phyloP scores from a whole-genome alignment of 1,140 invertebrate species.

The Formica selysi region DNA sequence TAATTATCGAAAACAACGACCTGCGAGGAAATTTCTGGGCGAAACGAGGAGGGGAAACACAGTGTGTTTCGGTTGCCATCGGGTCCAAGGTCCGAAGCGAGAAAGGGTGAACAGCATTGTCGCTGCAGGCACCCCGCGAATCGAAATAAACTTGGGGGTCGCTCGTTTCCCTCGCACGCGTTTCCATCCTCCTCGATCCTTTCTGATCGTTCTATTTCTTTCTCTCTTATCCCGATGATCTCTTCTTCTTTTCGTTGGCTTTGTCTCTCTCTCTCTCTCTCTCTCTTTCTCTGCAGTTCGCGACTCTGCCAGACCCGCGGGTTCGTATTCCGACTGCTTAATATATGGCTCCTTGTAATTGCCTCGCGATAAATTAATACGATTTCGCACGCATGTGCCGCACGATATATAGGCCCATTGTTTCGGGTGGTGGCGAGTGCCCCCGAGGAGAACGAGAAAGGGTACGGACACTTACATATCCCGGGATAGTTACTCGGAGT shows the following conservation, averaged over 20 bases:
- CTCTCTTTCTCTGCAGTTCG: conserved; percentile 27
- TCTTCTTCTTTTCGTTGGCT: not conserved
- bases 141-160: conserved; percentile 67
- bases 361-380: conserved; percentile 83
- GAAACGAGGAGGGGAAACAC: not conserved
- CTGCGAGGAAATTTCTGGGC: not conserved
- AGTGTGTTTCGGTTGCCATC: not conserved
- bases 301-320: conserved; percentile 52
- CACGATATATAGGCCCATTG: conserved; percentile 83
- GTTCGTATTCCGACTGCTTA: conserved; percentile 70
- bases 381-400: conserved; percentile 84
- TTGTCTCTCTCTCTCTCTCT: not conserved
- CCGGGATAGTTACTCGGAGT: not conserved
- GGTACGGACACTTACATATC: conserved; percentile 42
- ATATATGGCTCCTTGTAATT: conserved; percentile 84
- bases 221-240: conserved; percentile 9
- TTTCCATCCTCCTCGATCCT: conserved; percentile 17
- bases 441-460: conserved; percentile 46
- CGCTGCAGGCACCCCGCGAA: conserved; percentile 70
- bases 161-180: not conserved
- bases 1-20: not conserved
- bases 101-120: conserved; percentile 38
- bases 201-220: not conserved
- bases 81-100: conserved; percentile 25
- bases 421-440: conserved; percentile 68